Evolutionary conservation across 1,140 invertebrate species (phyloP), one percentile per base, ranked within the genome.

Genomic region (Sarcophaga bullata): DNA sequence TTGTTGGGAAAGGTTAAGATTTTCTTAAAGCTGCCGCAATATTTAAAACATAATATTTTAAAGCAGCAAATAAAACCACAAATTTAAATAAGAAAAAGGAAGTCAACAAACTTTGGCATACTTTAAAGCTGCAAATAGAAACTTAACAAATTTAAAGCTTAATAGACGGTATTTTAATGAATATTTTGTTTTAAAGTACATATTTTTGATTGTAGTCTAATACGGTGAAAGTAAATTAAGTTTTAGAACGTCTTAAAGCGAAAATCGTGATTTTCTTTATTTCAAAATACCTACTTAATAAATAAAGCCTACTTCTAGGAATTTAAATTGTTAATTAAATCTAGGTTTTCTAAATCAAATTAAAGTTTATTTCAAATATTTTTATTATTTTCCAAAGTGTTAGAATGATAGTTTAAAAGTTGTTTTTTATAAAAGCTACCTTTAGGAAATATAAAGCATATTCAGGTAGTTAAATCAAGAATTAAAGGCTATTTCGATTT

Each of bases 81-180:
- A n/a, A 1, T 37, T 37, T 37, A 37, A 37, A 37, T 73, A 15
- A 73, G 49, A 17, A 6, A 52, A n/a, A 78, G 25, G 37, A 78
- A 52, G 48, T 78, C 75, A 78, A 78, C 49, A 78, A 78, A 78
- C 75, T 78, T 78, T 78, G 50, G 17, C 75, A 78, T 78, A 78
- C 8, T 50, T 78, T 78, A 52, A 78, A 48, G 75, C 48, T 9
- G 17, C 7, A 47, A 75, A 47, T 19, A 68, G 15, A n/a, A 37
- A 2, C 25, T 4, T 37, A 37, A 37, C 25, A 37, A 37, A 37
- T 37, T 37, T 37, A 37, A 37, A 37, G 25, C 25, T 2, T 37
- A 37, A 37, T 37, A 37, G 25, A 37, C 25, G 25, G 25, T 4
- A 37, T 37, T 37, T 37, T 37, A 37, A 37, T 37, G 25, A 37